Percentiles rank a stretch among this genome's conserved stretches.
These are phyloP conservation scores for Parapristionchus giblindavisi DNA, from an alignment of 2,888 invertebrate genomes.

Conservation along the genomic window DNA sequence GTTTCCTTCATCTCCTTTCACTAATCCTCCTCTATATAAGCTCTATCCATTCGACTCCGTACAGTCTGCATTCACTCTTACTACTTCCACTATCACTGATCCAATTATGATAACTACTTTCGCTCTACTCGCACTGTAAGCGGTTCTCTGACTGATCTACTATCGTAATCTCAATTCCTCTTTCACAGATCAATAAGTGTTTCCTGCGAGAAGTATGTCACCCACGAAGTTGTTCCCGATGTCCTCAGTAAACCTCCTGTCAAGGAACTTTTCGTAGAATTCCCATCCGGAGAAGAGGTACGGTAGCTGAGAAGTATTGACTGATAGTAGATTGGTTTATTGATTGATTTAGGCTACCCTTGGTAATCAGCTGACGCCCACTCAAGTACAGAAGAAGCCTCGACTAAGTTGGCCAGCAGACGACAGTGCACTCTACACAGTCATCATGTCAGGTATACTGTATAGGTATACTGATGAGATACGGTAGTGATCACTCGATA, in stretches of 20 bases:
- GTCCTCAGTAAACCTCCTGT: background rate
- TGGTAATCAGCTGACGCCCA: constrained; percentile 64
- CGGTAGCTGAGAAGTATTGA: background rate
- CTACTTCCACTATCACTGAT: background rate
- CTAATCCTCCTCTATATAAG: constrained; percentile 28
- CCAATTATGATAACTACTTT: background rate
- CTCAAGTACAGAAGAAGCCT: constrained; percentile 77
- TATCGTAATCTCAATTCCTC: background rate
- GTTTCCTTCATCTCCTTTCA: constrained; percentile 19
- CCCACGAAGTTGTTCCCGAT: constrained; percentile 33
- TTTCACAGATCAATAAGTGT: background rate
- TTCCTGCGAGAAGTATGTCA: constrained; percentile 16
- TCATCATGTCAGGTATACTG: constrained; percentile 82
- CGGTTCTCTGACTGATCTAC: background rate
- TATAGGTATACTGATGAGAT: background rate
- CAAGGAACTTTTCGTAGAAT: constrained; percentile 25
- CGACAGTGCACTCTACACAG: constrained; percentile 76
- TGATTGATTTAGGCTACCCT: constrained; percentile 48
- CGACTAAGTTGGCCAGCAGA: constrained; percentile 76
- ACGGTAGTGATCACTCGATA: constrained; percentile 15
- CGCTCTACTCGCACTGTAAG: constrained; percentile 24
- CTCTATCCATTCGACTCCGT: background rate
- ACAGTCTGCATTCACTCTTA: constrained; percentile 21
- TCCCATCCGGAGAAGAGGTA: constrained; percentile 14
- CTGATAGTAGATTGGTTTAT: background rate